Percentiles rank a stretch among this genome's conserved stretches.
Conservation (phyloP, 1,140 invertebrate species). For the Drosophila athabasca region DNA sequence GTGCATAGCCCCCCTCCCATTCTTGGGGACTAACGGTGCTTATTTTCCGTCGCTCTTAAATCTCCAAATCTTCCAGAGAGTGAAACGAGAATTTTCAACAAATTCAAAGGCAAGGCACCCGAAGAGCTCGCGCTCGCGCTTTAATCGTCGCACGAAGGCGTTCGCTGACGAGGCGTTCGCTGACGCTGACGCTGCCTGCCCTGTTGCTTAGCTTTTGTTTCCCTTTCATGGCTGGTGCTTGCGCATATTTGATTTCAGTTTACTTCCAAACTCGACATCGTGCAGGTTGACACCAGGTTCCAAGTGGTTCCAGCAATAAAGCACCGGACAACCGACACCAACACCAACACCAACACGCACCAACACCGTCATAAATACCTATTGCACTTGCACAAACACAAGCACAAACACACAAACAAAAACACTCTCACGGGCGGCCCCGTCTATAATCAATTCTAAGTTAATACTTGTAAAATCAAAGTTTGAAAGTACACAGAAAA, state of each 20-base stretch:
- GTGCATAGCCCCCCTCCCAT: neutral
- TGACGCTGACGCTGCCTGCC: constrained; percentile 23
- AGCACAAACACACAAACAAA: constrained; percentile 19
- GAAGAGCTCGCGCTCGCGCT: neutral
- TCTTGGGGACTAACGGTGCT: constrained; percentile 31
- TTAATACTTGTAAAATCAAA: constrained; percentile 69
- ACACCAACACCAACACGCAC: constrained; percentile 24
- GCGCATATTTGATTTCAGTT: constrained; percentile 69
- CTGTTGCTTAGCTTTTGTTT: constrained; percentile 35
- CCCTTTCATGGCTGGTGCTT: constrained; percentile 56
- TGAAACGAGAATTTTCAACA: constrained; percentile 16
- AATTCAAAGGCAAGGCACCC: constrained; percentile 5
- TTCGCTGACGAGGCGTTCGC: constrained; percentile 7
- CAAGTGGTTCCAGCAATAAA: constrained; percentile 1
- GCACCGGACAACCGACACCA: constrained; percentile 43
- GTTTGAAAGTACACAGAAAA: constrained; percentile 71
- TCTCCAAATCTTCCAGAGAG: constrained; percentile 5
- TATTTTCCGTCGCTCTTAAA: constrained; percentile 16
- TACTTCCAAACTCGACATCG: constrained; percentile 66
- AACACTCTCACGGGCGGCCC: neutral
- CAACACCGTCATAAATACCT: constrained; percentile 32
- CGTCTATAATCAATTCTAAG: constrained; percentile 68
- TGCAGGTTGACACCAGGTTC: constrained; percentile 49
- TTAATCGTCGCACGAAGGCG: constrained; percentile 18
- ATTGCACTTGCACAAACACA: constrained; percentile 45